These are phyloP conservation scores for Alloplasta piceator DNA, from an alignment of 2,888 invertebrate species.

Conservation along the genomic window DNA sequence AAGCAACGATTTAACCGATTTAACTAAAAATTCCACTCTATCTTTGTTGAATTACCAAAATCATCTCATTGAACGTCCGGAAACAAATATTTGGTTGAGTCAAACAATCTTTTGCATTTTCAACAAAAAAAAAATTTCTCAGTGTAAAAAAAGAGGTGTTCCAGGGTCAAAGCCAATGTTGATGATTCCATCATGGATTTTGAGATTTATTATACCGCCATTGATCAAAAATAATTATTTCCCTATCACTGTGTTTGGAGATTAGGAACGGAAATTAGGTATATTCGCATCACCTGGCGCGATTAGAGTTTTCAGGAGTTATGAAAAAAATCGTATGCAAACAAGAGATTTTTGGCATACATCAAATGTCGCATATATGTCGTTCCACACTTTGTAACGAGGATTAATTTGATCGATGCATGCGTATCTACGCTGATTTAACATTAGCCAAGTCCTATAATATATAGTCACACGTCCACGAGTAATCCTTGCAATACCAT, in stretches of 20 bases:
- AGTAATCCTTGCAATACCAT: too few relatives aligned
- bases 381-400: slow-evolving; percentile 36
- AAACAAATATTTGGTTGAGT: too few relatives aligned
- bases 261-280: slow-evolving; percentile 26
- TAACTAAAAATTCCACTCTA: too few relatives aligned
- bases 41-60: too few relatives aligned
- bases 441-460: not conserved
- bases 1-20: too few relatives aligned
- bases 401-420: slow-evolving; percentile 79
- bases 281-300: slow-evolving; percentile 40
- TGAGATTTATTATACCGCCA: not conserved
- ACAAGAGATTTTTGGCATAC: slow-evolving; percentile 75
- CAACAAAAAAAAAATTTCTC: too few relatives aligned
- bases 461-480: too few relatives aligned
- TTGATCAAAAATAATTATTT: not conserved
- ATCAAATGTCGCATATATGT: slow-evolving; percentile 55
- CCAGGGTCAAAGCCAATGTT: not conserved
- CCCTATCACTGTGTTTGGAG: slow-evolving; percentile 4
- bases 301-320: slow-evolving; percentile 9
- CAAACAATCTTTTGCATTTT: too few relatives aligned
- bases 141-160: too few relatives aligned
- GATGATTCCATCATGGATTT: slow-evolving; percentile 3
- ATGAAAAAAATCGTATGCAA: slow-evolving; percentile 70
- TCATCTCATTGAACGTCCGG: too few relatives aligned
- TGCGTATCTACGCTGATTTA: slow-evolving; percentile 9